phyloP scores from a whole-genome alignment of 2,888 invertebrate genomes.

The Orchestes rusci region DNA sequence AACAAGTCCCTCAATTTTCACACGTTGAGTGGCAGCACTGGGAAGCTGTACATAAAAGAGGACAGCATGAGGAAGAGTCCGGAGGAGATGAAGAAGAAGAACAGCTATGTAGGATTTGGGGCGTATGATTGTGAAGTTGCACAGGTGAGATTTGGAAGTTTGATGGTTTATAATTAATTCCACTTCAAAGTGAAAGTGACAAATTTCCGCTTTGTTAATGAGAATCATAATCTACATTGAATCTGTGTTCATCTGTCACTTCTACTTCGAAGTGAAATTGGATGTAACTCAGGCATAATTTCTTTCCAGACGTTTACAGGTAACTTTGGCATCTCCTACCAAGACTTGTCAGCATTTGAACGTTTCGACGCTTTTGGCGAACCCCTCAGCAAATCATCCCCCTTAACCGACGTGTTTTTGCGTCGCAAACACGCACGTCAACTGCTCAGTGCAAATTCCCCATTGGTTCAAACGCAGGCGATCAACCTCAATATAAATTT shows the following conservation, averaged over 20 bases:
- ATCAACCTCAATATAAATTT: constrained; percentile 30
- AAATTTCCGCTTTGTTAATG: too few relatives aligned
- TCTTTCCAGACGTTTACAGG: too few relatives aligned
- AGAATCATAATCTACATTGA: too few relatives aligned
- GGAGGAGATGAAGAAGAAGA: constrained; percentile 25
- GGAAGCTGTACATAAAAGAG: constrained; percentile 32
- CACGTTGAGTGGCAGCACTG: constrained; percentile 23
- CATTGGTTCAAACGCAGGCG: constrained; percentile 8
- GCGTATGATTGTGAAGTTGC: constrained; percentile 32
- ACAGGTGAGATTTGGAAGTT: constrained; percentile 29
- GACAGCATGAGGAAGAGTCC: constrained; percentile 2
- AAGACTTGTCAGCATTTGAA: constrained; percentile 40
- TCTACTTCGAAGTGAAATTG: too few relatives aligned
- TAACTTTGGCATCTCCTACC: constrained; percentile 43
- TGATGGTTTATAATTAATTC: too few relatives aligned
- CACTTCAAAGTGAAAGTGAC: too few relatives aligned
- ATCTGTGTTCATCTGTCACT: too few relatives aligned
- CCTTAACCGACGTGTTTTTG: constrained; percentile 37
- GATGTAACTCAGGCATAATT: too few relatives aligned
- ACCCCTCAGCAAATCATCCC: constrained; percentile 28
- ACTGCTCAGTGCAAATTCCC: constrained; percentile 13
- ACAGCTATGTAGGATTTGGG: constrained; percentile 29
- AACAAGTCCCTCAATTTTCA: constrained; percentile 22
- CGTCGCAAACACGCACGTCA: constrained; percentile 18
- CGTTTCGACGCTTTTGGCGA: constrained; percentile 29